Conservation (phyloP, 37 sponge, comb jelly and placozoan genomes). For the Halichondria panicea region DNA sequence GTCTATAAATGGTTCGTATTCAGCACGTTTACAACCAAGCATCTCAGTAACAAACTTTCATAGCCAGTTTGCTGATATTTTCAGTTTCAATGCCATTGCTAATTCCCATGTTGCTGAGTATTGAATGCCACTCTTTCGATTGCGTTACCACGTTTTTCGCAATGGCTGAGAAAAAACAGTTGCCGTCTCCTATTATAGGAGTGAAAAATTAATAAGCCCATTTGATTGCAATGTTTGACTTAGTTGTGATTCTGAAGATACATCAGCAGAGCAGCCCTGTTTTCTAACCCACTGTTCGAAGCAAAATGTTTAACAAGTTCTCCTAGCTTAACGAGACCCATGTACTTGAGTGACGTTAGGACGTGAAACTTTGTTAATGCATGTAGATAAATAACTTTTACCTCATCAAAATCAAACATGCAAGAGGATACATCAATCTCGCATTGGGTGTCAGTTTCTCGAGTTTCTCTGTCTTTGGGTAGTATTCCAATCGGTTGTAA, state of each 20-base stretch:
- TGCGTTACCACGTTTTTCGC: not conserved
- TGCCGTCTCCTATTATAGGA: not conserved
- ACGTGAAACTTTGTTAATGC: no score
- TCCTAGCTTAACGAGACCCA: no score
- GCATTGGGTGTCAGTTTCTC: no score
- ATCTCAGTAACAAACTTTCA: slow-evolving; percentile 9
- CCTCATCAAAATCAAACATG: no score
- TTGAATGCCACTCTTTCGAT: not conserved
- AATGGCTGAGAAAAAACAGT: slow-evolving; percentile 29
- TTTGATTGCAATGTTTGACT: not conserved
- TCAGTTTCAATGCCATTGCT: not conserved
- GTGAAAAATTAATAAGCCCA: not conserved
- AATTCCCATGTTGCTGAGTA: not conserved
- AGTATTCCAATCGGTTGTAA: no score
- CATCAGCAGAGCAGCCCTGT: not conserved
- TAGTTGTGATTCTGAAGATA: not conserved
- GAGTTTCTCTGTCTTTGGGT: no score
- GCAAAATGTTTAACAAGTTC: no score
- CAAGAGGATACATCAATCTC: no score
- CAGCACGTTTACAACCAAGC: not conserved
- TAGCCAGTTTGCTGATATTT: not conserved
- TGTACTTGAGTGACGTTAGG: no score
- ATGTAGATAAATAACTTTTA: no score
- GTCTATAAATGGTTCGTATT: slow-evolving; percentile 8
- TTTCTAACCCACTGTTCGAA: no score